Conservation (phyloP, 2,888 invertebrate species). For the Apoda limacodes region DNA sequence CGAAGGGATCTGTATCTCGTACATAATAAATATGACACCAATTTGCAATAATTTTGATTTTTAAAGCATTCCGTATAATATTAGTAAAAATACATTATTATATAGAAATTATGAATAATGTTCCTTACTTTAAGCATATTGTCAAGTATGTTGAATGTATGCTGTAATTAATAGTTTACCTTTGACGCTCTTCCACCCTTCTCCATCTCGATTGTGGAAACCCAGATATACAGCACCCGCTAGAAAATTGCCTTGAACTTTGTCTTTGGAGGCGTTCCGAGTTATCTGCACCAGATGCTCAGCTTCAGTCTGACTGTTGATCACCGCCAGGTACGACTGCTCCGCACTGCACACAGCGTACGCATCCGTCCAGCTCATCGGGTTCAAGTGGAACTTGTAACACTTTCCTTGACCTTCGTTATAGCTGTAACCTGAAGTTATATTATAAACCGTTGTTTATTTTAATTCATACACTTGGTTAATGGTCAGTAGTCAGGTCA, state of each 20-base stretch:
- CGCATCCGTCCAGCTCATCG: constrained; percentile 42
- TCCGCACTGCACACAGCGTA: constrained; percentile 36
- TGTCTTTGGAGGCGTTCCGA: constrained; percentile 26
- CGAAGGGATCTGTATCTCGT: no score
- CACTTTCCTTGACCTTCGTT: constrained; percentile 30
- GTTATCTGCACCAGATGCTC: constrained; percentile 30
- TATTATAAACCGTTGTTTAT: not conserved
- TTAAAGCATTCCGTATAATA: no score
- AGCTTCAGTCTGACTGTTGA: constrained; percentile 36
- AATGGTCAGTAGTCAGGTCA: no score
- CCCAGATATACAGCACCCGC: constrained; percentile 30
- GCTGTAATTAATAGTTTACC: constrained; percentile 23
- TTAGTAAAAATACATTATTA: no score
- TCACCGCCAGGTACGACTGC: constrained; percentile 38
- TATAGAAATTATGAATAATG: not conserved
- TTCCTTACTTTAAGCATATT: not conserved
- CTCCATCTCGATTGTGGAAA: constrained; percentile 21
- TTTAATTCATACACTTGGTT: no score
- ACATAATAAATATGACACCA: no score
- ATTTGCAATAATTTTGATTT: no score
- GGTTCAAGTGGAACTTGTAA: constrained; percentile 43
- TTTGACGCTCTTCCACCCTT: constrained; percentile 33
- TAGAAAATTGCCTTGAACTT: constrained; percentile 24
- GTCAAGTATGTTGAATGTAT: not conserved
- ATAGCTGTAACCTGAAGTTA: constrained; percentile 35